phyloP scores from a whole-genome alignment of 1,140 invertebrate genomes.

The Pogonomyrmex californicus region DNA sequence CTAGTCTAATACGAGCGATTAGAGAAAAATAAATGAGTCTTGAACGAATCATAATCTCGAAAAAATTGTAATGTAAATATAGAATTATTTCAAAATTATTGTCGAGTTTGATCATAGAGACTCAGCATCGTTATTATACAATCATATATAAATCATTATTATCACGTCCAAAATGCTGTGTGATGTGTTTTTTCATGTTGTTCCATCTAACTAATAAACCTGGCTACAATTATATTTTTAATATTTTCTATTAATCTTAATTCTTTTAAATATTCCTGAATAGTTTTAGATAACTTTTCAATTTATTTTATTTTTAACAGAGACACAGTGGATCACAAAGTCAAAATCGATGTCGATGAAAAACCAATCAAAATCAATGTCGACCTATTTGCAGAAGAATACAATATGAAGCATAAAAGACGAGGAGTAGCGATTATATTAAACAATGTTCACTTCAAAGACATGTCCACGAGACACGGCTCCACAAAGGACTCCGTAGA shows the following conservation, averaged over 20 bases:
- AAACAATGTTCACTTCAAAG: conserved; percentile 89
- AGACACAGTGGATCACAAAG: background rate
- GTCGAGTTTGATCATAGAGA: too few relatives aligned
- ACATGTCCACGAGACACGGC: conserved; percentile 81
- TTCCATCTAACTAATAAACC: too few relatives aligned
- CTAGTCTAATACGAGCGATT: too few relatives aligned
- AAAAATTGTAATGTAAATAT: too few relatives aligned
- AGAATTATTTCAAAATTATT: too few relatives aligned
- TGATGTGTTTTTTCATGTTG: too few relatives aligned
- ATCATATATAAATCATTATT: too few relatives aligned
- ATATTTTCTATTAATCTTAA: background rate
- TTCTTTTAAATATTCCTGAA: background rate
- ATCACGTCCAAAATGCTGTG: too few relatives aligned
- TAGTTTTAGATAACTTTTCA: background rate
- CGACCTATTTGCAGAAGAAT: conserved; percentile 82
- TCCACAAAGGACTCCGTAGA: conserved; percentile 85
- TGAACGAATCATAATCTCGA: too few relatives aligned
- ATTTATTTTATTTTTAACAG: background rate
- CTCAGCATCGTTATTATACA: too few relatives aligned
- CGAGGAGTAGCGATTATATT: conserved; percentile 91
- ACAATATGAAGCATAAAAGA: conserved; percentile 89
- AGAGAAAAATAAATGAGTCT: too few relatives aligned
- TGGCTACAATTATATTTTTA: background rate
- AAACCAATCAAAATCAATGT: background rate
- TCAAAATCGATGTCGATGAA: background rate